phyloP scores from a whole-genome alignment of 2,888 invertebrate genomes.

The Lycophotia porphyrea region DNA sequence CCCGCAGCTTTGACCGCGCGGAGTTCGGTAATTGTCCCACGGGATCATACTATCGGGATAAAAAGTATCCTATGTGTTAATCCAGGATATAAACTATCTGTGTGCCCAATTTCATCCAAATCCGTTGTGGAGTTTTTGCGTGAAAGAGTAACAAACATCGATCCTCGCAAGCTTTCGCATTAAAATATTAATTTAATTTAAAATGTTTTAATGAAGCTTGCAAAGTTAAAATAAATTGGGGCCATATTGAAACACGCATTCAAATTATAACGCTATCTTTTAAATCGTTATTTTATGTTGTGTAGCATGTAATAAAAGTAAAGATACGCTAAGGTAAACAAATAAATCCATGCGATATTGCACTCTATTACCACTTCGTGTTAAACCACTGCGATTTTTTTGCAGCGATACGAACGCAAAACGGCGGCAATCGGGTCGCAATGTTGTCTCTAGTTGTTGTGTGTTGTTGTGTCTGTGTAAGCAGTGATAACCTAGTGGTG shows the following conservation, averaged over 20 bases:
- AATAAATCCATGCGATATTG: slow-evolving; percentile 8
- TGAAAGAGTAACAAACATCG: neutral
- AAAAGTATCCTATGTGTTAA: neutral
- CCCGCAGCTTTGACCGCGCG: too few relatives aligned
- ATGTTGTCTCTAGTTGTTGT: too few relatives aligned
- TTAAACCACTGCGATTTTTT: neutral
- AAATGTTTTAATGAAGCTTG: neutral
- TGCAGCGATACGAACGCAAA: neutral
- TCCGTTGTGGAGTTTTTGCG: neutral
- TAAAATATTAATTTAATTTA: neutral
- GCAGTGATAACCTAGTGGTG: too few relatives aligned
- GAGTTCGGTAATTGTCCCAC: neutral
- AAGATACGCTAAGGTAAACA: neutral
- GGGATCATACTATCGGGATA: neutral
- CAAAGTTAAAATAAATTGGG: neutral
- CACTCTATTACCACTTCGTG: neutral
- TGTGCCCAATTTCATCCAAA: neutral
- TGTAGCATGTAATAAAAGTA: neutral
- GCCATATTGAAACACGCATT: neutral
- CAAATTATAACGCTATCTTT: neutral
- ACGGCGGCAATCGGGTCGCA: neutral
- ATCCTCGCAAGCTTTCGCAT: neutral
- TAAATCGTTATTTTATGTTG: slow-evolving; percentile 1
- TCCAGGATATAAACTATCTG: neutral
- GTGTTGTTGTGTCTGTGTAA: too few relatives aligned